Conservation (phyloP, 2,113 vertebrate species). For the Bos javanicus region DNA sequence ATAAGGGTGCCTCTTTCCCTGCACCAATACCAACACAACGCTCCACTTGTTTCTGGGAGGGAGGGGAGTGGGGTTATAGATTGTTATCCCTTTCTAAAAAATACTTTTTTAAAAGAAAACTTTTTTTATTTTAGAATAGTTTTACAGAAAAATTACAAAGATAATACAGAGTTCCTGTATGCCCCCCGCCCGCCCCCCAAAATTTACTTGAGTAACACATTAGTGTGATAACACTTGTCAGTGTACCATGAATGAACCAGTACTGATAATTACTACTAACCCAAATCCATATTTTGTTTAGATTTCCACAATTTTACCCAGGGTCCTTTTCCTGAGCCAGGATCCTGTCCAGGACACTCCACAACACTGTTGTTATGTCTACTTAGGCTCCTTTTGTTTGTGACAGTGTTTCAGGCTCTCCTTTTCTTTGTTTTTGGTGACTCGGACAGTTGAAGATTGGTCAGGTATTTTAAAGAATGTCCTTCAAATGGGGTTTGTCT, state of each 20-base stretch:
- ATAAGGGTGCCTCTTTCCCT: not conserved
- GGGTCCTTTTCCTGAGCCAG: not conserved
- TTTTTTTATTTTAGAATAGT: not conserved
- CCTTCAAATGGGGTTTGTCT: not conserved
- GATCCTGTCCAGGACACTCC: not conserved
- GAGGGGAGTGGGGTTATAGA: not conserved
- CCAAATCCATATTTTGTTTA: not conserved
- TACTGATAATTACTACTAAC: not conserved
- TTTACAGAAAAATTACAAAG: not conserved
- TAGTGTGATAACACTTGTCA: not conserved
- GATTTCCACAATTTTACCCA: not conserved
- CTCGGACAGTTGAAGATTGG: not conserved
- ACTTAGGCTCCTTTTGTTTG: not conserved
- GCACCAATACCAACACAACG: accelerated
- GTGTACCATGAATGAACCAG: not conserved
- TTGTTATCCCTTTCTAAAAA: not conserved
- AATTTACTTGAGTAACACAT: not conserved
- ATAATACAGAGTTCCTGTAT: not conserved
- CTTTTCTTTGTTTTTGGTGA: not conserved
- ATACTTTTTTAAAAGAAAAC: not conserved
- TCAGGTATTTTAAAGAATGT: not conserved
- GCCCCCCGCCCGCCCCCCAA: not conserved
- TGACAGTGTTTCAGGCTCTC: not conserved
- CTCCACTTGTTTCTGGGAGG: not conserved
- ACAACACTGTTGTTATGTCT: not conserved